Conservation (phyloP, 2,113 vertebrate genomes). For the Tautogolabrus adspersus region DNA sequence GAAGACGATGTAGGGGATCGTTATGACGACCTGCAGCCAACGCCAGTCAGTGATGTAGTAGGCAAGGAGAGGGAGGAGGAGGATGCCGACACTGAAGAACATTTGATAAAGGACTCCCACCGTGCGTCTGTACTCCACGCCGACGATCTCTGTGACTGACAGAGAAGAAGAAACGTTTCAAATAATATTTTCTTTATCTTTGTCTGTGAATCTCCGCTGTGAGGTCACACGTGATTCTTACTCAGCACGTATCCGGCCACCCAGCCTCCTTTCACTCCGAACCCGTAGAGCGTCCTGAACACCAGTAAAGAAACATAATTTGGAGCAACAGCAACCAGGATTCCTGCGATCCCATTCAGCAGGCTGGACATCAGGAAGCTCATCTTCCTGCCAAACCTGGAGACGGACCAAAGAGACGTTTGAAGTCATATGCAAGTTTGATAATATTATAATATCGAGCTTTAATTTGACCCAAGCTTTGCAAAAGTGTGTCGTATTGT, state of each 20-base stretch:
- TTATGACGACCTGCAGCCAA: constrained; percentile 92
- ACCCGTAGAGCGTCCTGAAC: constrained; percentile 91
- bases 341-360: constrained; percentile 87
- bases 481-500: too few species aligned
- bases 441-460: too few species aligned
- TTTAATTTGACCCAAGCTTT: too few species aligned
- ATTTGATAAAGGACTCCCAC: constrained; percentile 94
- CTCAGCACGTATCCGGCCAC: constrained; percentile 93
- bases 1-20: constrained; percentile 92
- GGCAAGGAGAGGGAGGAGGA: constrained; percentile 93
- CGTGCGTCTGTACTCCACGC: constrained; percentile 90
- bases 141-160: constrained; percentile 95
- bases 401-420: constrained; percentile 33
- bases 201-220: not conserved
- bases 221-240: constrained; percentile 72
- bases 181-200: too few species aligned
- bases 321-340: constrained; percentile 90
- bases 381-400: constrained; percentile 91
- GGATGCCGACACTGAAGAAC: constrained; percentile 93
- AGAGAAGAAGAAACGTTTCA: not conserved
- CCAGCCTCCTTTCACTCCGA: constrained; percentile 95
- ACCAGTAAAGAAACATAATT: constrained; percentile 88
- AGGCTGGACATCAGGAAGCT: constrained; percentile 91
- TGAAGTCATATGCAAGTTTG: not conserved
- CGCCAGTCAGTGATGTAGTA: constrained; percentile 92